These are phyloP conservation scores for Elephantulus edwardii DNA, from an alignment of 2,113 vertebrate genomes.

Conservation along the genomic window DNA sequence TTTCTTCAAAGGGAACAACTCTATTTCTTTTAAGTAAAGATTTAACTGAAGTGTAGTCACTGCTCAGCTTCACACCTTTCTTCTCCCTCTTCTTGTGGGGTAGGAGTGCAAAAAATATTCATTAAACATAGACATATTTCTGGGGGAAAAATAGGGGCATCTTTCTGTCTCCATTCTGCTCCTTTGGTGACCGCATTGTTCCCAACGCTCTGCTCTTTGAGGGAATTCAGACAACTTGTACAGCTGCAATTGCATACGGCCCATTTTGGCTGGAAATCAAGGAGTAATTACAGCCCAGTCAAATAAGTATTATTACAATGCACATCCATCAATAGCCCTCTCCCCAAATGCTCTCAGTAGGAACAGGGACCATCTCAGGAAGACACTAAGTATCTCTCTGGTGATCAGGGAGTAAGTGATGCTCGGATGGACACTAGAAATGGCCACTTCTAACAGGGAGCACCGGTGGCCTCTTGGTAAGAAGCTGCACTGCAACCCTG, in stretches of 20 bases:
- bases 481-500: too few species aligned
- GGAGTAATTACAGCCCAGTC: constrained; percentile 68
- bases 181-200: constrained; percentile 17
- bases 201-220: not conserved
- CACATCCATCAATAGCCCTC: constrained; percentile 45
- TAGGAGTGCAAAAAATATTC: not conserved
- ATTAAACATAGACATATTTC: not conserved
- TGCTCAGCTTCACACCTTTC: not conserved
- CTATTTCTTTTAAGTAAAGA: not conserved
- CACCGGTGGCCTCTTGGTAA: too few species aligned
- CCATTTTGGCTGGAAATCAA: constrained; percentile 65
- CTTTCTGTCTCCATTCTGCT: not conserved
- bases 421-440: not conserved
- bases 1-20: constrained; percentile 5
- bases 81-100: not conserved
- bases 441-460: not conserved
- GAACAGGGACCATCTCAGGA: not conserved
- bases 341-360: constrained; percentile 62
- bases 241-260: constrained; percentile 59
- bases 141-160: not conserved
- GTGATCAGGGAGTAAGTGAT: not conserved
- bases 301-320: constrained; percentile 70
- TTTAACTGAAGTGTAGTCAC: constrained; percentile 17
- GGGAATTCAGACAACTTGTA: constrained; percentile 59
- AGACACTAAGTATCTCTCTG: not conserved